Evolutionary conservation across 2,113 vertebrate species (phyloP).

Genomic region (Arizona elegans): DNA sequence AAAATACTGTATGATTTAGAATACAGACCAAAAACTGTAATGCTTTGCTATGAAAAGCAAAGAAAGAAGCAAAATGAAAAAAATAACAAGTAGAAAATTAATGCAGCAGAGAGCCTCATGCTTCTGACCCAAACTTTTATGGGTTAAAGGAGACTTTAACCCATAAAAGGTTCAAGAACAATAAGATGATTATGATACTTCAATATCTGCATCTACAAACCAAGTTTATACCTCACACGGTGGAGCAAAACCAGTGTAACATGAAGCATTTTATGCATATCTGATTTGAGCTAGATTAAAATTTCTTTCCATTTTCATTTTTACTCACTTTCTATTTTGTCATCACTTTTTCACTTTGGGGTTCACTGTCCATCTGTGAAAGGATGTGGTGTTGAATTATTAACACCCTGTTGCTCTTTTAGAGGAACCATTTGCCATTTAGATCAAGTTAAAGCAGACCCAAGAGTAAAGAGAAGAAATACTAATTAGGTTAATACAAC

Average conservation of each 20-base stretch:
- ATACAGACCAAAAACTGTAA: background rate
- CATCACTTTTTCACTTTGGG: slow-evolving; percentile 30
- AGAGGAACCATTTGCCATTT: slow-evolving; percentile 33
- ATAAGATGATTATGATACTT: background rate
- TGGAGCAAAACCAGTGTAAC: background rate
- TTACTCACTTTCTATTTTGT: slow-evolving; percentile 14
- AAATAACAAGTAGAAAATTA: background rate
- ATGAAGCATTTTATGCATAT: background rate
- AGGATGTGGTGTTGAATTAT: slow-evolving; percentile 31
- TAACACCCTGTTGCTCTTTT: slow-evolving; percentile 42
- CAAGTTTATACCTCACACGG: background rate
- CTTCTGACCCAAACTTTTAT: background rate
- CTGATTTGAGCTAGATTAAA: background rate
- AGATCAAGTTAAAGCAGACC: slow-evolving; percentile 26
- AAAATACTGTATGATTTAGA: background rate
- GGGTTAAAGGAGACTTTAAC: background rate
- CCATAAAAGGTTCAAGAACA: background rate
- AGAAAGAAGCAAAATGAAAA: background rate
- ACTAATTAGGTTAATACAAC: slow-evolving; percentile 52
- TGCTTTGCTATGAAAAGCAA: background rate
- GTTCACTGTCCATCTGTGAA: slow-evolving; percentile 6
- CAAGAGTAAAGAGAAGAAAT: slow-evolving; percentile 32
- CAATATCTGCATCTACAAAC: background rate
- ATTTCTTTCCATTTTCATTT: background rate
- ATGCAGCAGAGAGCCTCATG: too few species aligned